Conservation (phyloP, 2,888 invertebrate species). For the Euclidia mi region DNA sequence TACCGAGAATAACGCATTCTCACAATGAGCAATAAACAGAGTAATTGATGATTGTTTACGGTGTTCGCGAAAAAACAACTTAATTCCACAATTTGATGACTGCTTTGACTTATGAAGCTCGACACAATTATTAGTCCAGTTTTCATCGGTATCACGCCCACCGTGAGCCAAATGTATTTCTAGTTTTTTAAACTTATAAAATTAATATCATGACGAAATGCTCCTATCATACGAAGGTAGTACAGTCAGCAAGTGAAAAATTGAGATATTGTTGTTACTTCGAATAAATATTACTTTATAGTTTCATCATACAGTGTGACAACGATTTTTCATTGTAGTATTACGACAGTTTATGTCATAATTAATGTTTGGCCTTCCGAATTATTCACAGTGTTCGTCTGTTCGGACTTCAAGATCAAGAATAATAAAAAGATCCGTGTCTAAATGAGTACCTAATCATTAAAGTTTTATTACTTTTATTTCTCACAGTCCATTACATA, state of each 20-base stretch:
- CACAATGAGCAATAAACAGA: conserved; percentile 16
- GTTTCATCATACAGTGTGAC: no score
- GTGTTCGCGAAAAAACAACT: conserved; percentile 10
- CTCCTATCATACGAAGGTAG: no score
- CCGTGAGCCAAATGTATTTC: no score
- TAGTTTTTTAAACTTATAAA: no score
- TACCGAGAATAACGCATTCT: conserved; percentile 9
- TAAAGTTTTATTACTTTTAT: no score
- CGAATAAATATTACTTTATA: no score
- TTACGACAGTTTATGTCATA: background rate
- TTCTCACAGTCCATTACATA: conserved; percentile 4
- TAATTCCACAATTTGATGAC: conserved; percentile 21
- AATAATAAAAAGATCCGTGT: background rate
- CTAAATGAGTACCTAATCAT: conserved; percentile 4
- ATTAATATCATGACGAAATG: no score
- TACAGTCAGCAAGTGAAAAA: no score
- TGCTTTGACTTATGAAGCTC: conserved; percentile 23
- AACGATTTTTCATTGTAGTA: no score
- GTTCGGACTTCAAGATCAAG: background rate
- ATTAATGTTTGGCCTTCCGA: background rate
- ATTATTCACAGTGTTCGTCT: conserved; percentile 1
- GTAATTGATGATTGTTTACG: conserved; percentile 13
- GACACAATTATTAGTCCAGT: no score
- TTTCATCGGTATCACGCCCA: no score
- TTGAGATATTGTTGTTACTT: no score